Evolutionary conservation across 2,113 vertebrate species (phyloP).

Genomic region (Sula dactylatra): DNA sequence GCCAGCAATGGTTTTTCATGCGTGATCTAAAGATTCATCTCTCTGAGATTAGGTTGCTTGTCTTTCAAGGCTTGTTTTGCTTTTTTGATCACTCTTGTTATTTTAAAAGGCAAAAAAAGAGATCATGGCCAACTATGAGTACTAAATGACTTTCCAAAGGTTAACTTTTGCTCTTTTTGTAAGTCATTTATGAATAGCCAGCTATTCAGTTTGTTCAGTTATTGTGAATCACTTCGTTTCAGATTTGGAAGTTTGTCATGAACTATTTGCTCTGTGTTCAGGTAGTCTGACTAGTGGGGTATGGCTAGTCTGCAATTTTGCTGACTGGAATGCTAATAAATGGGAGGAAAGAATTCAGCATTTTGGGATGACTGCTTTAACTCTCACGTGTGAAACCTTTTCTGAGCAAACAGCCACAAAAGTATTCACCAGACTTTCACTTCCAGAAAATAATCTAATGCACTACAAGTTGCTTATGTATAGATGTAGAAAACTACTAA

Average conservation of each 20-base stretch:
- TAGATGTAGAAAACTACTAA: not conserved
- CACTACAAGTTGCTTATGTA: not conserved
- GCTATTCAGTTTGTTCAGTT: slow-evolving; percentile 33
- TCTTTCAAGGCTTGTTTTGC: slow-evolving; percentile 33
- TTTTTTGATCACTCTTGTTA: slow-evolving; percentile 23
- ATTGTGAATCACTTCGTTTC: slow-evolving; percentile 42
- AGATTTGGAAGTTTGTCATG: slow-evolving; percentile 31
- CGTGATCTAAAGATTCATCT: slow-evolving; percentile 11
- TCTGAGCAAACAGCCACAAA: not conserved
- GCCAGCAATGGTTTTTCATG: not conserved
- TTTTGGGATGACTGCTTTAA: slow-evolving; percentile 7
- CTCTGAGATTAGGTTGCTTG: not conserved
- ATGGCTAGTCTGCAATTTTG: slow-evolving; percentile 29
- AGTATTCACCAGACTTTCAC: not conserved
- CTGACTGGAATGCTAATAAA: slow-evolving; percentile 53
- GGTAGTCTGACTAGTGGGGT: slow-evolving; percentile 29
- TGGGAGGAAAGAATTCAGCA: slow-evolving; percentile 6
- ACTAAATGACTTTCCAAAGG: slow-evolving; percentile 7
- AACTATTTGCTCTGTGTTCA: slow-evolving; percentile 33
- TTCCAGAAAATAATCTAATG: not conserved
- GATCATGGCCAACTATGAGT: not conserved
- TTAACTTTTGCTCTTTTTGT: slow-evolving; percentile 18
- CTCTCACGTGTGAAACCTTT: not conserved
- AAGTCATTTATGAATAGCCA: slow-evolving; percentile 31
- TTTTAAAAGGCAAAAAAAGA: not conserved